phyloP scores from a whole-genome alignment of 2,113 vertebrate species.

The Columbina picui region DNA sequence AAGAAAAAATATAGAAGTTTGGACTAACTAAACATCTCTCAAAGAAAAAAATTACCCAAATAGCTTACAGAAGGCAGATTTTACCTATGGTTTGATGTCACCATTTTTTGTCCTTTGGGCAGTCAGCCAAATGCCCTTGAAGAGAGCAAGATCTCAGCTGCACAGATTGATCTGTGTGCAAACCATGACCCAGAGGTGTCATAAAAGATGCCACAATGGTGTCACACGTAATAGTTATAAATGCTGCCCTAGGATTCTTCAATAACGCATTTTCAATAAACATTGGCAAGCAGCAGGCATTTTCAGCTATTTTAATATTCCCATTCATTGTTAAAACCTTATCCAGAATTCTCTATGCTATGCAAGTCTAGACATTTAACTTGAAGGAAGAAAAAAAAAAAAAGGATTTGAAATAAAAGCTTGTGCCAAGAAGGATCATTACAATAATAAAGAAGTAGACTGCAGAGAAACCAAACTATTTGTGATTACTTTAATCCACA shows the following conservation, averaged over 20 bases:
- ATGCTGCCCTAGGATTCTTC: background rate
- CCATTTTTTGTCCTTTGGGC: background rate
- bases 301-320: background rate
- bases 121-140: background rate
- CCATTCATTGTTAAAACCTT: background rate
- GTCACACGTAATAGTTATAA: background rate
- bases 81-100: background rate
- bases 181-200: background rate
- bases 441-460: background rate
- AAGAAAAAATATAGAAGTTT: background rate
- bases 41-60: background rate
- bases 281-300: background rate
- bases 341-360: background rate
- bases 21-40: background rate
- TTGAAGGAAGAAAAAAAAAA: background rate
- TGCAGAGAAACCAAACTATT: background rate
- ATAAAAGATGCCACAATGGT: background rate
- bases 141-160: background rate
- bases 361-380: background rate
- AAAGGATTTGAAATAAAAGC: background rate
- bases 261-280: background rate
- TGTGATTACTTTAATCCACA: background rate
- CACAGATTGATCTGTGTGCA: background rate
- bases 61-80: background rate
- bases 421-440: background rate